Base-by-base conservation (phyloP, 2,113 vertebrate genomes). In the Progne subis region DNA sequence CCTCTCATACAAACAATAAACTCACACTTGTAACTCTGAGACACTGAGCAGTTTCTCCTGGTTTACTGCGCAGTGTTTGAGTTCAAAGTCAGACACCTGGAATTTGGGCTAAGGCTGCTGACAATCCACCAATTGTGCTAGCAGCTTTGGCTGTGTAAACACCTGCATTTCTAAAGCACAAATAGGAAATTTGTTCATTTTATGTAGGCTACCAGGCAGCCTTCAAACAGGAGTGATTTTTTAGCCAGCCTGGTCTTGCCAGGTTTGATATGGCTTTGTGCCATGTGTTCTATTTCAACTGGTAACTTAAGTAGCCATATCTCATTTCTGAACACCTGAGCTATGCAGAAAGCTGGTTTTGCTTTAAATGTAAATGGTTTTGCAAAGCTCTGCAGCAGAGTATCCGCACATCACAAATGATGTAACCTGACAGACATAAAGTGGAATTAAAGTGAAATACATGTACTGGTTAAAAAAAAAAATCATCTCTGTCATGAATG, bases 391-490 rank as follows among this genome's bases (percentile, higher is more conserved):
- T 92, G 43, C 19, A 61, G 81, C 67, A 80, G 88, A 95, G 79
- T 90, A 81, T 71, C 79, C 79, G 84, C 43, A 56, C 92, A 96
- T 95, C 96, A 97, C 82, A 95, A 92, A 80, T 97, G 80, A 97
- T 98, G 94, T 85, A 95, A 95, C 88, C 91, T 97, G 96, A 97
- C 97, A 98, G 96, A 97, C 77, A 93, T 94, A 93, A 97, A 96
- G 96, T 96, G 82, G 90, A 97, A 92, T 97, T 94, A 85, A 93
- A 97, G 92, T 61, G 86, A 97, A 98, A 98, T 95, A 90, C 93
- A 43, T 94, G 75, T 86, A 77, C 83, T 82, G 82, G 95, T 97
- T 97, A 97, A 97, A 98, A 94, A 79, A 94, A 79, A 97, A 97
- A 97, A 97, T 96, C 71, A 95, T 93, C 80, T 95, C 90, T 96